Percentiles rank a stretch among this genome's conserved stretches.
Evolutionary conservation across 2,888 invertebrate species (phyloP).

Genomic region (Fragum whitleyi): DNA sequence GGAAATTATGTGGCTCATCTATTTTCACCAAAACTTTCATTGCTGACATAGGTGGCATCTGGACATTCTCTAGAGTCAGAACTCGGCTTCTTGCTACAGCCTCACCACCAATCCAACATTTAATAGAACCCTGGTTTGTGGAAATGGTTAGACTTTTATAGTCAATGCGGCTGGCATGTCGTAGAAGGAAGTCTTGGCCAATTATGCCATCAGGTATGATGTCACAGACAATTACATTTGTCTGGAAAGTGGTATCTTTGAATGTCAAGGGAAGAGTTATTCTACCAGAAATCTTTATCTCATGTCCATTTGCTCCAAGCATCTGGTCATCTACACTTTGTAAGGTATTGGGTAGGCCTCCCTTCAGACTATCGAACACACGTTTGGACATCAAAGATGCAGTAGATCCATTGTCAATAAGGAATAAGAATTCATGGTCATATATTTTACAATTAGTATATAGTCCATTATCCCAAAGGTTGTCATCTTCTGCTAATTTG

Average conservation of each 20-base stretch:
- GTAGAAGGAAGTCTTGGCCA: constrained; percentile 47
- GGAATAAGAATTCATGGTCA: neutral
- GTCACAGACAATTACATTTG: constrained; percentile 34
- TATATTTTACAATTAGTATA: constrained; percentile 4
- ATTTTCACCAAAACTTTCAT: neutral
- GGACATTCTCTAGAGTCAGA: neutral
- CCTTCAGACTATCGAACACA: neutral
- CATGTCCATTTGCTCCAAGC: constrained; percentile 27
- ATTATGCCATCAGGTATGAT: constrained; percentile 29
- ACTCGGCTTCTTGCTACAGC: neutral
- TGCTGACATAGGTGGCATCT: neutral
- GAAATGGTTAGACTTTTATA: constrained; percentile 11
- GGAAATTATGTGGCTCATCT: neutral
- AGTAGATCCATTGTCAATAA: constrained; percentile 25
- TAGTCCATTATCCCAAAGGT: constrained; percentile 8
- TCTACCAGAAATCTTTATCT: constrained; percentile 7
- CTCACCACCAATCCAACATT: neutral
- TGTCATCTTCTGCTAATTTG: neutral
- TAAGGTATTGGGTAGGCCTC: neutral
- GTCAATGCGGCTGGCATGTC: constrained; percentile 11
- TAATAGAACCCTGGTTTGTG: neutral
- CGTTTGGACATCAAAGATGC: constrained; percentile 27
- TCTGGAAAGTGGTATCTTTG: constrained; percentile 6
- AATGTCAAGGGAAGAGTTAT: constrained; percentile 7
- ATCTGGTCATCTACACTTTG: neutral